Conservation (phyloP, 2,797 vertebrate genomes). For the Sarcophilus harrisii region DNA sequence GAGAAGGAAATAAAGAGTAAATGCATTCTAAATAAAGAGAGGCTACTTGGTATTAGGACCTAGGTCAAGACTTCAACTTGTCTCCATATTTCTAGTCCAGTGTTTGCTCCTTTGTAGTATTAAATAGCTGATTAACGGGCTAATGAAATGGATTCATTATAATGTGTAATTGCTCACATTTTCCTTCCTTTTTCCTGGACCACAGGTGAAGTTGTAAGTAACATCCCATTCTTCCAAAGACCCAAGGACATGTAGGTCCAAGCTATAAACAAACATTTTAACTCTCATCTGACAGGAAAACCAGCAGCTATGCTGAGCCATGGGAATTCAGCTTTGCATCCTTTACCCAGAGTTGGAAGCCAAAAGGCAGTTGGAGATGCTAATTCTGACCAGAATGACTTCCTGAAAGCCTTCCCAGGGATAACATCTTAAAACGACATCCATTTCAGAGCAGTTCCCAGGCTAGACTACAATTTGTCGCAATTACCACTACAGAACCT, state of each 20-base stretch:
- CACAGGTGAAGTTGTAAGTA: constrained; percentile 12
- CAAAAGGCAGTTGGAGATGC: constrained; percentile 63
- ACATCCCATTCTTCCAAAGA: constrained; percentile 26
- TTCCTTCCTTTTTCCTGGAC: neutral
- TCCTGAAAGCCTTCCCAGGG: constrained; percentile 54
- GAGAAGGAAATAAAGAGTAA: neutral
- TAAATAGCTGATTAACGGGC: neutral
- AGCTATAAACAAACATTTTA: constrained; percentile 38
- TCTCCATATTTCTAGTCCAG: neutral
- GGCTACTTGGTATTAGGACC: neutral
- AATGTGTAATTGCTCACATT: neutral
- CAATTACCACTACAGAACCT: constrained; percentile 25
- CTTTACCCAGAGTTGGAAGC: constrained; percentile 52
- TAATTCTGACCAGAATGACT: constrained; percentile 61
- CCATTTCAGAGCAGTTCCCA: constrained; percentile 43
- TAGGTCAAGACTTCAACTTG: neutral
- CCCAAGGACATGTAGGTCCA: neutral
- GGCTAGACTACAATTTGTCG: constrained; percentile 41
- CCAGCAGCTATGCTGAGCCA: constrained; percentile 21
- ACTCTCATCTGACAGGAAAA: constrained; percentile 34
- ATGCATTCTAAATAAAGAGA: neutral
- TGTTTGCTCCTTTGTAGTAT: neutral
- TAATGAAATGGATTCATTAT: neutral
- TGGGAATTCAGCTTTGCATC: constrained; percentile 68
- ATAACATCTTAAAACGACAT: constrained; percentile 28